phyloP scores from a whole-genome alignment of 2,797 vertebrate genomes.

The Melanotaenia nigrans region DNA sequence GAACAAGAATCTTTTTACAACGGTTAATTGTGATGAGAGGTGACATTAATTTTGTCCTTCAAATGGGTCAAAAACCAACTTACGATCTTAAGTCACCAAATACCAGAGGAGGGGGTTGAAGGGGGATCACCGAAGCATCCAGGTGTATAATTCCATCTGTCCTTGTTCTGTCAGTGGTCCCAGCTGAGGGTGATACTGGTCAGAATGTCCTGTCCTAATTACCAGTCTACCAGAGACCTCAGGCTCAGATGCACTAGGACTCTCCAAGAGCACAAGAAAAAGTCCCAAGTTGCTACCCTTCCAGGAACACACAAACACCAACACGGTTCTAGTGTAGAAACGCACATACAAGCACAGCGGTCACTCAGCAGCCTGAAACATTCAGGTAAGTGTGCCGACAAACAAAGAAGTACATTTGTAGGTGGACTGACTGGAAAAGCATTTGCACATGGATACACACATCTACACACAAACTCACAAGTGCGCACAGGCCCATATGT shows the following conservation, averaged over 20 bases:
- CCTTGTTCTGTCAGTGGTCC: slow-evolving; percentile 75
- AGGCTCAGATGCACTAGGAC: slow-evolving; percentile 63
- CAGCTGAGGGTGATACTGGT: slow-evolving; percentile 68
- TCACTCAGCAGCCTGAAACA: slow-evolving; percentile 8
- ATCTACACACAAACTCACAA: slow-evolving; percentile 11
- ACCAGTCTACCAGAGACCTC: slow-evolving; percentile 63
- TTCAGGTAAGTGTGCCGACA: slow-evolving; percentile 1
- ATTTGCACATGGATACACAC: background rate
- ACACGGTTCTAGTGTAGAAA: background rate
- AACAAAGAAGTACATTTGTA: background rate
- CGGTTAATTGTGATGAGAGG: slow-evolving; percentile 46
- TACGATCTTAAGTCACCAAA: slow-evolving; percentile 53
- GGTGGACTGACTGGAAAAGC: background rate
- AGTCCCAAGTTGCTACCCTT: slow-evolving; percentile 23
- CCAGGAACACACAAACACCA: slow-evolving; percentile 24
- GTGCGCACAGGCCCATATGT: slow-evolving; percentile 54
- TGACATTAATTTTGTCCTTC: slow-evolving; percentile 64
- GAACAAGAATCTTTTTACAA: slow-evolving; percentile 20
- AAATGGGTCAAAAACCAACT: slow-evolving; percentile 67
- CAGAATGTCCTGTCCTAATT: slow-evolving; percentile 75
- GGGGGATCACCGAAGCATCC: slow-evolving; percentile 37
- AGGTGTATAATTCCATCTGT: slow-evolving; percentile 71
- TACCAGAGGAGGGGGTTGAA: slow-evolving; percentile 13
- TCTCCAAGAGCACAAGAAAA: slow-evolving; percentile 37
- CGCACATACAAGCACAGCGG: background rate